Evolutionary conservation across 2,888 invertebrate species (phyloP), one percentile per base, ranked within the genome.

Genomic region (Junonia oenone): DNA sequence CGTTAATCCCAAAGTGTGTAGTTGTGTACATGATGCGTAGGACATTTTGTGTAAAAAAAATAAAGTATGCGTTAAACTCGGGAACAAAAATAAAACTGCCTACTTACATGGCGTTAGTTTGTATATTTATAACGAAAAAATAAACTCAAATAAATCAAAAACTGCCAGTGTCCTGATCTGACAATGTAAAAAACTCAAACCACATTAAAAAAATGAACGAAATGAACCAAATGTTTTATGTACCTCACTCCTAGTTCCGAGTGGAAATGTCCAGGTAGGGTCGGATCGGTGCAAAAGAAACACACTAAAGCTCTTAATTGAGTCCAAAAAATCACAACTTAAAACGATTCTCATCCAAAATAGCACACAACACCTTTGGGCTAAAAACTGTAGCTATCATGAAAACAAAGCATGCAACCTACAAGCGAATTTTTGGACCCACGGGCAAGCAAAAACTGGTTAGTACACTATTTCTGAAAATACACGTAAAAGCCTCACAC

Each of bases 201-300:
- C 63, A 71, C 59, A 56, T 49, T n/a, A n/a, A n/a, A n/a, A 56
- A 50, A 33, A 56, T 33, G 17, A 55, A 57, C 46, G 51, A 55
- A 54, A 55, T 35, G 33, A 57, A 55, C 48, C 51, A 51, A 62
- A 40, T 52, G 35, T 33, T 19, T 43, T 74, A 78, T 75, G 78
- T 85, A 85, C 84, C 87, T 88, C 77, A 77, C 73, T 83, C 77
- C 79, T 75, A 78, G 70, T 72, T 66, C 60, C 69, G 78, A 86
- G 83, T 76, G 84, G 75, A 75, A 89, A 89, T 88, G 88, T 89
- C 86, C 86, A 88, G 89, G 89, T 88, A 89, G 89, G 86, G 65
- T 26, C 17, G 71, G 66, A 69, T 68, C 72, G 78, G 78, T 81
- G 85, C 85, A 82, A 88, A 86, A 75, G 65, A 82, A 85, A 81